Evolutionary conservation across 2,888 invertebrate genomes (phyloP), one percentile per base, ranked within the genome.

Genomic region (Pristionchus maxplancki): DNA sequence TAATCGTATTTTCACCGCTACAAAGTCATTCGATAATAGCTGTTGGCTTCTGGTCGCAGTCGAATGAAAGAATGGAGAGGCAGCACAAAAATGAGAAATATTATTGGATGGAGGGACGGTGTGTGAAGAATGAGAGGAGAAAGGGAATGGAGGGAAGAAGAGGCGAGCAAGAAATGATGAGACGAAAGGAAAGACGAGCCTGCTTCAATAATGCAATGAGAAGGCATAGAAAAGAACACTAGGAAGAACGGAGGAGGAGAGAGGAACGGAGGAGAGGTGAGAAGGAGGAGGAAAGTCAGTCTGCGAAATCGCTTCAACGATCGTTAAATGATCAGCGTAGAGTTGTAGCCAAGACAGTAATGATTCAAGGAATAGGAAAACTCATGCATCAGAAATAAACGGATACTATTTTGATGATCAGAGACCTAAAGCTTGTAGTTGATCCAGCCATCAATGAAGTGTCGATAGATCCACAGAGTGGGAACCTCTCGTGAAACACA

Each of bases 151-250:
- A 48, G 34, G 28, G 50, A 28, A 34, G 81, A 17, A 53, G 82
- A 24, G 34, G 53, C 34, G 17, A 28, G 37, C 34, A 24, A 37
- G 81, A 40, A 50, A 81, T 81, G 81, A 81, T 81, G 81, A 50
- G 81, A 81, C 28, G 81, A 50, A 78, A 53, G 82, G 62, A 85
- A 44, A 58, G 64, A 85, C 40, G 64, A 64, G 64, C 53, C 31
- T 82, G 82, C 53, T 82, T 50, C 53, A 82, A 53, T 82, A 58
- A 82, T 82, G 82, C 82, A 34, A 58, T 58, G 64, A 85, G 62
- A 64, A 85, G 64, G 85, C 31, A 85, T 40, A 64, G 64, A 28
- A 48, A 64, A 64, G 85, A 62, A 64, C 31, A 64, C 31, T 62
- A 31, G 85, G 34, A 64, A 62, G 64, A 40, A 31, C 28, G 31